Percentiles rank a stretch among this genome's conserved stretches.
Evolutionary conservation across 2,113 vertebrate genomes (phyloP).

Genomic region (Rana temporaria): DNA sequence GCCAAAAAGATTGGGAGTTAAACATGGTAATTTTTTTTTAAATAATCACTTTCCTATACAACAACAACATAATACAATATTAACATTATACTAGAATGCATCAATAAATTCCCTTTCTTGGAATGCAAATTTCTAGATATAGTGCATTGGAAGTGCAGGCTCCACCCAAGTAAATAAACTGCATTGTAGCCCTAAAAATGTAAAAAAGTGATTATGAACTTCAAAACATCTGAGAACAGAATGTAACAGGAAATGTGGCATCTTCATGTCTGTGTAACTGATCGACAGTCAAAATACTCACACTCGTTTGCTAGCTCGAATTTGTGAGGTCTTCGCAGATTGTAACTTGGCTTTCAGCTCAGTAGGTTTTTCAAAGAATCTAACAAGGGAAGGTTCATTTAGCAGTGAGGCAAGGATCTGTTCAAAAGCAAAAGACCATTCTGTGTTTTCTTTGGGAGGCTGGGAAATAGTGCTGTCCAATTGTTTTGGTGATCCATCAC

Average conservation of each 20-base stretch:
- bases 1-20: no score
- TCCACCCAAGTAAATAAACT: not conserved
- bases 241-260: not conserved
- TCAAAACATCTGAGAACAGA: not conserved
- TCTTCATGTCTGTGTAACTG: not conserved
- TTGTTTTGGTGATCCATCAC: slow-evolving; percentile 3
- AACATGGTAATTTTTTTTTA: not conserved
- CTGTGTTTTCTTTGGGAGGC: slow-evolving; percentile 63
- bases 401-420: slow-evolving; percentile 94
- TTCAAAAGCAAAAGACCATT: slow-evolving; percentile 97
- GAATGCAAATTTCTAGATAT: not conserved
- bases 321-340: slow-evolving; percentile 79
- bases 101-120: not conserved
- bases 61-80: not conserved
- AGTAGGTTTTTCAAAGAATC: slow-evolving; percentile 88
- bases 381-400: slow-evolving; percentile 88
- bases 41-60: not conserved
- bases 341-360: slow-evolving; percentile 81
- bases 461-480: slow-evolving; percentile 38
- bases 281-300: slow-evolving; percentile 51
- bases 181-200: slow-evolving; percentile 9
- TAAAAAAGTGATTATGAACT: not conserved
- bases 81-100: not conserved
- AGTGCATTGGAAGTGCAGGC: slow-evolving; percentile 6
- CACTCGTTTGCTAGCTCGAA: slow-evolving; percentile 76